These are phyloP conservation scores for Canis aureus DNA, from an alignment of 2,113 vertebrate genomes.

Conservation along the genomic window DNA sequence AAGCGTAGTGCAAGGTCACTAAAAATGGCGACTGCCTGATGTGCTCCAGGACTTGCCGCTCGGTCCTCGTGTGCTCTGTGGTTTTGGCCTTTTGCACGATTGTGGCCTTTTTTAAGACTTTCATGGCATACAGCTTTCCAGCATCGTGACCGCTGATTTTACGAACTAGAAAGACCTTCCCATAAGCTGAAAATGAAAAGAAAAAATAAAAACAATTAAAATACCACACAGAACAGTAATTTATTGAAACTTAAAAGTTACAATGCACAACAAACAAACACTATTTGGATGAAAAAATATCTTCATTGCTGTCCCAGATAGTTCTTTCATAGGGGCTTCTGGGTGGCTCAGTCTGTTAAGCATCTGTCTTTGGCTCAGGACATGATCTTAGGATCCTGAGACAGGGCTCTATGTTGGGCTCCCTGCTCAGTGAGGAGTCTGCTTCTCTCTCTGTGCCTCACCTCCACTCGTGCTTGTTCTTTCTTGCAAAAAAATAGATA, in stretches of 20 bases:
- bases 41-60: conserved; percentile 97
- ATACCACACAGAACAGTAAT: not conserved
- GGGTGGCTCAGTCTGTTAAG: not conserved
- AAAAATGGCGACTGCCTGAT: conserved; percentile 97
- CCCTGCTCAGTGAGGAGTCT: not conserved
- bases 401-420: not conserved
- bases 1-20: conserved; percentile 98
- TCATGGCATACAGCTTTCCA: conserved; percentile 98
- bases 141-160: conserved; percentile 97
- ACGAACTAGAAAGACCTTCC: conserved; percentile 98
- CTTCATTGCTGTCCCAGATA: not conserved
- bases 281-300: conserved; percentile 7
- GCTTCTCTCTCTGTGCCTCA: not conserved
- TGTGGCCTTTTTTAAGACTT: conserved; percentile 98
- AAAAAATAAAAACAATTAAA: not conserved
- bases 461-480: not conserved
- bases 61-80: conserved; percentile 95
- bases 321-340: not conserved
- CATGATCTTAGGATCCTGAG: not conserved
- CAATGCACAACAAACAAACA: not conserved
- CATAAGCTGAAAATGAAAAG: conserved; percentile 91
- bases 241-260: not conserved
- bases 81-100: conserved; percentile 99
- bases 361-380: not conserved
- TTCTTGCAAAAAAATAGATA: not conserved